Percentiles rank a stretch among this genome's conserved stretches.
Conservation (phyloP, 2,888 invertebrate species). For the Furcula furcula region DNA sequence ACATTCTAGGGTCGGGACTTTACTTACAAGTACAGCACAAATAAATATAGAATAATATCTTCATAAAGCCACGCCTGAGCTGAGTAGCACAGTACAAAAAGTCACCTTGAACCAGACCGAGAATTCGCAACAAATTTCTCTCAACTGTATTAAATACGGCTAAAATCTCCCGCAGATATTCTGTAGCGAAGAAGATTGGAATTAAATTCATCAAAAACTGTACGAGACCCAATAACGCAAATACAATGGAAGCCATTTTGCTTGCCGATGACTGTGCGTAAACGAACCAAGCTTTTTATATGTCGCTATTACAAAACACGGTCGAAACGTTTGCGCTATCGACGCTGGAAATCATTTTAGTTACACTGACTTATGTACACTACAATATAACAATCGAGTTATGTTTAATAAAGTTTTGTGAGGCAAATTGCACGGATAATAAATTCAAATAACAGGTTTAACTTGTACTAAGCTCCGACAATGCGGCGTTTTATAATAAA, state of each 20-base stretch:
- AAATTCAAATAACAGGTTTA: constrained; percentile 40
- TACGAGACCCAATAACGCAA: background rate
- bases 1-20: constrained; percentile 5
- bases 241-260: constrained; percentile 6
- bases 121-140: constrained; percentile 3
- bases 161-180: constrained; percentile 1
- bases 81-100: constrained; percentile 1
- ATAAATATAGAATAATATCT: background rate
- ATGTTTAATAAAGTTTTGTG: constrained; percentile 16
- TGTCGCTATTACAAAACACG: constrained; percentile 13
- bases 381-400: constrained; percentile 15
- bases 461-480: constrained; percentile 34
- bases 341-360: constrained; percentile 14
- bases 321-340: constrained; percentile 18
- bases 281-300: constrained; percentile 12
- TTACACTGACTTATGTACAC: constrained; percentile 6
- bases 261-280: constrained; percentile 10
- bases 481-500: constrained; percentile 40
- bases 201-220: constrained; percentile 4
- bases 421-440: constrained; percentile 26
- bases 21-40: background rate
- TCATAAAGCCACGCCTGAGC: too few relatives aligned
- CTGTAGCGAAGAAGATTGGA: too few relatives aligned
- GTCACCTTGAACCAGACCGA: constrained; percentile 4
- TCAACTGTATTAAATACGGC: background rate